Evolutionary conservation across 2,113 vertebrate species (phyloP).

Genomic region (Onychostruthus taczanowskii): DNA sequence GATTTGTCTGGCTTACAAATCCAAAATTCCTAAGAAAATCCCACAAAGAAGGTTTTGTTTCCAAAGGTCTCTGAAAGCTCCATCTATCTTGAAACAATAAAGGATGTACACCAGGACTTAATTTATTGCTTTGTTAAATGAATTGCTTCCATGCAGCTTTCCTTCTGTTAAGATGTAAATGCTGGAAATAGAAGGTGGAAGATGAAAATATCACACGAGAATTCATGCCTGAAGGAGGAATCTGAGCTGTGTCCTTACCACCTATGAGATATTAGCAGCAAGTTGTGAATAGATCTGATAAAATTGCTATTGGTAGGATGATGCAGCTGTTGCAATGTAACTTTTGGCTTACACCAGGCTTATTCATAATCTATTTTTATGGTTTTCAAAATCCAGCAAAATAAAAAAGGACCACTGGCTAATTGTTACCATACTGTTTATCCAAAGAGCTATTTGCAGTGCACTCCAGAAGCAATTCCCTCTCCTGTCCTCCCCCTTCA

Average conservation of each 20-base stretch:
- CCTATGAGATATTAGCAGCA: constrained; percentile 26
- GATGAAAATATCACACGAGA: neutral
- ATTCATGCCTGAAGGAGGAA: neutral
- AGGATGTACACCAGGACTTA: neutral
- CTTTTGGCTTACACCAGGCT: constrained; percentile 41
- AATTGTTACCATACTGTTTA: constrained; percentile 56
- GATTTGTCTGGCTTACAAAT: neutral
- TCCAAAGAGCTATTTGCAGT: constrained; percentile 37
- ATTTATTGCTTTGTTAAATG: constrained; percentile 16
- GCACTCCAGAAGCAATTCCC: neutral
- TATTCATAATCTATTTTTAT: constrained; percentile 66
- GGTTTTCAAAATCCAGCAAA: constrained; percentile 48
- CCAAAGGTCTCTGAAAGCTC: neutral
- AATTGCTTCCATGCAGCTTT: constrained; percentile 28
- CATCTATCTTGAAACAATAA: neutral
- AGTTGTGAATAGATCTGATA: constrained; percentile 51
- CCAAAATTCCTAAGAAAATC: neutral
- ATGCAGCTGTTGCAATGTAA: constrained; percentile 47
- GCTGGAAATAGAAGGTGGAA: neutral
- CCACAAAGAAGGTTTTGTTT: neutral
- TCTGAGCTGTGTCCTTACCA: neutral
- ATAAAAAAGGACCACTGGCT: constrained; percentile 46
- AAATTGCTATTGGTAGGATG: constrained; percentile 31
- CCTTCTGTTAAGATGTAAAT: neutral
- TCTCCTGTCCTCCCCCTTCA: neutral